Conservation (phyloP, 2,797 vertebrate genomes). For the Echeneis naucrates region DNA sequence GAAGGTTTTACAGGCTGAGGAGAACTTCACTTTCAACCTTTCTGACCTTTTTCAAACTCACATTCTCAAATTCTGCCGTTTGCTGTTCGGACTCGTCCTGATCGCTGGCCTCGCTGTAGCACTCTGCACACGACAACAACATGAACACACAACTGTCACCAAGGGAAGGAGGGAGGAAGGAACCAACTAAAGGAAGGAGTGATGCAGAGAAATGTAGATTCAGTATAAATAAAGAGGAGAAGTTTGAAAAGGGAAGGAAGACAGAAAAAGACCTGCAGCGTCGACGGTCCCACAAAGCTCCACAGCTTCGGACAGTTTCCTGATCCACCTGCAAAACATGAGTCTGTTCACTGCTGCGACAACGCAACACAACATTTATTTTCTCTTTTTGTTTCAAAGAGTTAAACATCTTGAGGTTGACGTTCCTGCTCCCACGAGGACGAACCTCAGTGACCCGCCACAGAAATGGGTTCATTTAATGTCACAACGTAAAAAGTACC, state of each 20-base stretch:
- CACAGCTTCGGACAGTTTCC: constrained; percentile 41
- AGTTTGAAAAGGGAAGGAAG: no score
- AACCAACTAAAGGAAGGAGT: not conserved
- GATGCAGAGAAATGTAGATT: not conserved
- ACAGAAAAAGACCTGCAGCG: constrained; percentile 40
- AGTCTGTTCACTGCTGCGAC: not conserved
- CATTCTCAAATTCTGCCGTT: not conserved
- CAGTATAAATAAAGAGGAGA: no score
- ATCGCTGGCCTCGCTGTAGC: constrained; percentile 58
- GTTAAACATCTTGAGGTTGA: not conserved
- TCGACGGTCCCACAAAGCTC: not conserved
- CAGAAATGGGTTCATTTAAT: no score
- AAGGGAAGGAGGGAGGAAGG: not conserved
- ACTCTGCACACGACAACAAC: constrained; percentile 16
- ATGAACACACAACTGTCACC: no score
- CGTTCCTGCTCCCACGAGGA: not conserved
- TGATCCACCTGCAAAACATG: constrained; percentile 53
- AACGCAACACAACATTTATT: not conserved
- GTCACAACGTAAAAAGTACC: no score
- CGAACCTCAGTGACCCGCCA: not conserved
- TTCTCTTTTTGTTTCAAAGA: not conserved
- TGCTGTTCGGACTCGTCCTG: constrained; percentile 14
- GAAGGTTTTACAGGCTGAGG: accelerated
- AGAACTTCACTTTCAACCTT: not conserved
- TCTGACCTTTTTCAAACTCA: not conserved